phyloP scores from a whole-genome alignment of 1,140 invertebrate genomes.

The Alviniconcha marisindica region DNA sequence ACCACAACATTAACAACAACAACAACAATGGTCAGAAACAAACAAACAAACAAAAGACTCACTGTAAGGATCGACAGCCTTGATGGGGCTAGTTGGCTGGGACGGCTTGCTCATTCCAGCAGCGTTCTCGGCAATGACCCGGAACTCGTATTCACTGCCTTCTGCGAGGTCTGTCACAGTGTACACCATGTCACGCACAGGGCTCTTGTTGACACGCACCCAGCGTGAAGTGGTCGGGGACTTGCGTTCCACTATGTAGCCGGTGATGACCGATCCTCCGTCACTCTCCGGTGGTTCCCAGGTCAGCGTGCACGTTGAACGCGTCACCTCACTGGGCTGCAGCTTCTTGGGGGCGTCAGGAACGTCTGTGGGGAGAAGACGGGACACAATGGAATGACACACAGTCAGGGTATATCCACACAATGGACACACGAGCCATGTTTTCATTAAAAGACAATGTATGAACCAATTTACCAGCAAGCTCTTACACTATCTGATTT shows the following conservation, averaged over 20 bases:
- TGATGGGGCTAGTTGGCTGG: slow-evolving; percentile 89
- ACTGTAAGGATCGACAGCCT: slow-evolving; percentile 95
- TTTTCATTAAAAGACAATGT: too few species aligned
- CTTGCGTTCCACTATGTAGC: slow-evolving; percentile 93
- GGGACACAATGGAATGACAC: too few species aligned
- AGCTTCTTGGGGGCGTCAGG: slow-evolving; percentile 76
- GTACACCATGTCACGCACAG: slow-evolving; percentile 79
- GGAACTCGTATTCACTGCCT: slow-evolving; percentile 97
- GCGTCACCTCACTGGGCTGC: slow-evolving; percentile 92
- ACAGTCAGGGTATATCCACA: too few species aligned
- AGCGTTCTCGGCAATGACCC: slow-evolving; percentile 96
- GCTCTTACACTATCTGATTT: too few species aligned
- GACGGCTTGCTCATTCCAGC: slow-evolving; percentile 95
- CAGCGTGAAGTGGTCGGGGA: slow-evolving; percentile 84
- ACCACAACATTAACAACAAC: too few species aligned
- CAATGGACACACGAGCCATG: too few species aligned
- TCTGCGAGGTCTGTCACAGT: slow-evolving; percentile 94
- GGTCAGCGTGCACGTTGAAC: slow-evolving; percentile 91
- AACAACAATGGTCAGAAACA: too few species aligned
- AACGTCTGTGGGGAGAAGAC: slow-evolving; percentile 75
- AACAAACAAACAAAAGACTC: slow-evolving; percentile 66
- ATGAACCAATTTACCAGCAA: too few species aligned
- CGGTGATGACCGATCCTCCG: slow-evolving; percentile 95
- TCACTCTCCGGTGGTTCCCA: slow-evolving; percentile 99
- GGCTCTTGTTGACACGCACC: slow-evolving; percentile 80